Evolutionary conservation across 2,797 vertebrate genomes (phyloP), one percentile per base, ranked within the genome.

Genomic region (Ficedula albicollis): DNA sequence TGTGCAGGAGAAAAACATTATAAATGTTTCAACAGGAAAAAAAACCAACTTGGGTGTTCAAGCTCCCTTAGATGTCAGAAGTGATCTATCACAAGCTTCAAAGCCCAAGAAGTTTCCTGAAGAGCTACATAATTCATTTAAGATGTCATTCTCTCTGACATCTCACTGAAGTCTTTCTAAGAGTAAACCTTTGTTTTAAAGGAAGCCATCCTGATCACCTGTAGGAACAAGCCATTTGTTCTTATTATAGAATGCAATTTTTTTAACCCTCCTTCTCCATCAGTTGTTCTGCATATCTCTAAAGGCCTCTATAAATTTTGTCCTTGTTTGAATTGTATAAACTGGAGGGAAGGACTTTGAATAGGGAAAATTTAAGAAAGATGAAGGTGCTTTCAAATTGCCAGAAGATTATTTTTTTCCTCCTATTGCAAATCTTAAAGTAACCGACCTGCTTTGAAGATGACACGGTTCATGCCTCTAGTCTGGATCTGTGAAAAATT

Each of bases 391-490:
- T 89, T 94, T 89, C 44, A 83, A 91, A 93, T 70, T 55, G 9
- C 19, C 18, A 36, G 18, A 15, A 82, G n/a, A 44, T 70, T 69
- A 17, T 54, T 78, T 81, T 78, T 55, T 60, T 5, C 48, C 5
- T 81, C 8, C 29, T 86, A 22, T 74, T 90, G 32, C 64, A 67
- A 74, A 73, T 85, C 52, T 82, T 52, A 10, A 77, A 84, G 55
- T 87, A 73, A 67, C 41, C 62, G 52, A 84, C 54, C n/a, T 91
- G 43, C 78, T 96, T 90, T 90, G 79, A 84, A 88, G 66, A 75
- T 74, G 38, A 43, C 48, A 69, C 0, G 6, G 26, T 44, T 89
- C 29, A 18, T 75, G 73, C 46, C 29, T 91, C 11, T 68, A 38
- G 34, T 88, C 89, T 88, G 46, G 30, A 62, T 80, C 56, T 88